Evolutionary conservation across 2,888 invertebrate genomes (phyloP), one percentile per base, ranked within the genome.

Genomic region (Ennomos fuscantarius): DNA sequence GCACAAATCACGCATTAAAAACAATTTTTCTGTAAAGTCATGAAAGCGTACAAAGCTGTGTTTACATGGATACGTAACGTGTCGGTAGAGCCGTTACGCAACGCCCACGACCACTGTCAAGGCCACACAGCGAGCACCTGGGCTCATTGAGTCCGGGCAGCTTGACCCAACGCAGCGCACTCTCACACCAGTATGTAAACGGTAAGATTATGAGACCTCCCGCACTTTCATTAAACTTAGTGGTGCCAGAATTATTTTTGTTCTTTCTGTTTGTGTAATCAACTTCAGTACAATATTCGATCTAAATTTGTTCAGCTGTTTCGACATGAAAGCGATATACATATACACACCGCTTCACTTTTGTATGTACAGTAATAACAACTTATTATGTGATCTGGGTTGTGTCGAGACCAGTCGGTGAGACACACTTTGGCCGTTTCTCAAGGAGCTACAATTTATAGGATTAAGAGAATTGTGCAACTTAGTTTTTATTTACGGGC

Each of bases 401-500:
- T 32, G 11, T 32, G 12, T 33, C 32, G 12, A 3, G 32, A 33
- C 43, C 43, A 43, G 9, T 11, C 11, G 8, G 12, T 24, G 24
- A 1, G 32, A 12, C 11, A 32, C n/a, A 8, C 42, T 42, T 13
- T 43, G 43, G 8, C 43, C 43, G 12, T 11, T 43, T 32, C 11
- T 31, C 24, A 32, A 5, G 8, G 12, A 35, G 31, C 41, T 55
- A 55, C 36, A 52, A 55, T 47, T 46, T 50, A 50, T 39, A 31
- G 40, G 24, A 49, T 49, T 43, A 34, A 48, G 47, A 35, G 50
- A 56, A 56, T 60, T 54, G 44, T 48, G 51, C 43, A 56, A 59
- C 47, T 47, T 45, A 39, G 8, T 43, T 43, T 3, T 24, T 6
- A 6, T 24, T 24, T 2, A 24, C 24, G n/a, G n/a, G n/a, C n/a